Base-by-base conservation (phyloP, 2,113 vertebrate species). In the Tricholaema leucomelas region DNA sequence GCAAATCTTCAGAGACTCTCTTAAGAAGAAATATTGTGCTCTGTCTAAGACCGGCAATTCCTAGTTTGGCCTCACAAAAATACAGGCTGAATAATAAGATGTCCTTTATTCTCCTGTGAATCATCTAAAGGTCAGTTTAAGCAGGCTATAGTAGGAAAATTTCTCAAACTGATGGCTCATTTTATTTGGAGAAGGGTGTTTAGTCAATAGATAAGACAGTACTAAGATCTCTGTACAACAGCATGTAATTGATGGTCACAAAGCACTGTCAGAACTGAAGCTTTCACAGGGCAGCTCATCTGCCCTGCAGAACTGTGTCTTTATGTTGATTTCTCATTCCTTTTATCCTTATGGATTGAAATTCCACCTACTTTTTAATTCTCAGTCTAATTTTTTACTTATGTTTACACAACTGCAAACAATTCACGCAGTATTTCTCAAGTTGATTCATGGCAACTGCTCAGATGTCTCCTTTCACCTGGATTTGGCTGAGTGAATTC, bases 61-160 rank as follows among this genome's bases (percentile, higher is more conserved):
- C 46, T 4, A 3, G 13, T 70, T 82, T 59, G 42, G 18, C 33
- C 42, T 78, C 74, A 67, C 72, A 90, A 74, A 94, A 85, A 85
- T 31, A 24, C 36, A 46, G 3, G 1, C 74, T 77, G 87, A 83
- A 89, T 87, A 89, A 77, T 76, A 92, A 92, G 35, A 66, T 48
- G 72, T 87, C 80, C 65, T 91, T 85, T 92, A 88, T 74, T 94
- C 85, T 88, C 90, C 42, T 44, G 70, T 0, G 58, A 76, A 44
- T 92, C 67, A 76, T 81, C 60, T 77, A 95, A 95, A 95, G 91
- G 93, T 94, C 93, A 92, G 46, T 38, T 83, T 81, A 83, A 94
- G 82, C 76, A 81, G 85, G 76, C 61, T 89, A 28, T 87, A 88
- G 60, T 81, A 42, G 54, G 90, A 88, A 91, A 91, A 91, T 91